phyloP scores from a whole-genome alignment of 2,888 invertebrate genomes.

The Latrodectus elegans region DNA sequence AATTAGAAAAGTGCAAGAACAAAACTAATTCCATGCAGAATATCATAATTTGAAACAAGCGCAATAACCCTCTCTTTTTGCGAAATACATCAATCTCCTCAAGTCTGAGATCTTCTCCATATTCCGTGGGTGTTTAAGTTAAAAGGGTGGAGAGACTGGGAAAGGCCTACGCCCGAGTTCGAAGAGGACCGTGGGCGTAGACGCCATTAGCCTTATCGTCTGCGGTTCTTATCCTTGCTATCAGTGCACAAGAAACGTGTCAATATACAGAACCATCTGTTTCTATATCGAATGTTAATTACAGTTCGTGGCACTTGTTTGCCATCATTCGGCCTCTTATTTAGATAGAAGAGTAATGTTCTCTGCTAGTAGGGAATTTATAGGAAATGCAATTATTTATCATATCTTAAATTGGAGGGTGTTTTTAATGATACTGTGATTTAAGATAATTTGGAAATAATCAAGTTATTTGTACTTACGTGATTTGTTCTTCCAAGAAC shows the following conservation, averaged over 20 bases:
- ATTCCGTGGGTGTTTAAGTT: conserved; percentile 49
- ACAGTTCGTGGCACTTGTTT: conserved; percentile 9
- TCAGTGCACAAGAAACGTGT: conserved; percentile 30
- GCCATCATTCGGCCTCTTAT: not conserved
- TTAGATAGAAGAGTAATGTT: not conserved
- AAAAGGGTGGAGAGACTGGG: conserved; percentile 54
- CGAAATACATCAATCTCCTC: conserved; percentile 3
- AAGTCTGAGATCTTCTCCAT: conserved; percentile 3
- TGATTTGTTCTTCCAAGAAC: not conserved
- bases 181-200: conserved; percentile 47
- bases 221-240: conserved; percentile 6
- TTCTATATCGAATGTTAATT: conserved; percentile 47
- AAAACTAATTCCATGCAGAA: no score
- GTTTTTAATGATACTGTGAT: not conserved
- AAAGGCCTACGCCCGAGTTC: conserved; percentile 51
- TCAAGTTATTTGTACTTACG: not conserved
- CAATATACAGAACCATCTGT: conserved; percentile 66
- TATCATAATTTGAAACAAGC: not conserved
- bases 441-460: not conserved
- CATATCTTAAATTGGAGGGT: not conserved
- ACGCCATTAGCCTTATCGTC: conserved; percentile 39
- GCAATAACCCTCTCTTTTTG: not conserved
- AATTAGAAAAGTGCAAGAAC: no score
- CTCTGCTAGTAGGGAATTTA: not conserved
- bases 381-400: not conserved